Percentiles rank a stretch among this genome's conserved stretches.
Evolutionary conservation across 2,797 vertebrate genomes (phyloP).

Genomic region (Macropus fuliginosus): DNA sequence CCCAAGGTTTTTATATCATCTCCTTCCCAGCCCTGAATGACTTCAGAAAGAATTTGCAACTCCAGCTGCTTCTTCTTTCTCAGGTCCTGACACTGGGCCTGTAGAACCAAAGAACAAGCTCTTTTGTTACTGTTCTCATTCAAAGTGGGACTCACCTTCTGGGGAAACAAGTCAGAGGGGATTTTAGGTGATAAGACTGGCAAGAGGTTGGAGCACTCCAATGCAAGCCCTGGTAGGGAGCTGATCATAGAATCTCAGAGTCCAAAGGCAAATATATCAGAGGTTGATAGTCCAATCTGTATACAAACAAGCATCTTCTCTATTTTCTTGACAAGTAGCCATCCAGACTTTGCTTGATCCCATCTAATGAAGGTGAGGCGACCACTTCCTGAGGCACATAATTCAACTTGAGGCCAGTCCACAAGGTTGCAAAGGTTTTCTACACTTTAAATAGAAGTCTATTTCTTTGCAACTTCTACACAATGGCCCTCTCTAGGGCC

Average conservation of each 20-base stretch:
- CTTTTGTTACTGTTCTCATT: not conserved
- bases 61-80: slow-evolving; percentile 97
- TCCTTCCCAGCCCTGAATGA: slow-evolving; percentile 96
- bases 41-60: slow-evolving; percentile 96
- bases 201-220: not conserved
- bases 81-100: slow-evolving; percentile 96
- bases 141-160: slow-evolving; percentile 2
- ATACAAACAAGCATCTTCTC: not conserved
- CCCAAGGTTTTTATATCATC: slow-evolving; percentile 96
- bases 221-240: not conserved
- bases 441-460: not conserved
- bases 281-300: not conserved
- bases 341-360: not conserved
- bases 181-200: not conserved
- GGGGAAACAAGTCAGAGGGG: slow-evolving; percentile 31
- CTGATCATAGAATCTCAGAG: not conserved
- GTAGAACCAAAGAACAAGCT: slow-evolving; percentile 64
- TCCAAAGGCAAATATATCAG: not conserved
- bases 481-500: not conserved
- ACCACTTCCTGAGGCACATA: not conserved
- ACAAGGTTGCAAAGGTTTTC: not conserved
- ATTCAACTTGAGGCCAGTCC: not conserved
- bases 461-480: not conserved
- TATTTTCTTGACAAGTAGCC: not conserved
- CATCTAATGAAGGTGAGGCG: not conserved